Percentiles rank a stretch among this genome's conserved stretches.
phyloP scores from a whole-genome alignment of 2,888 invertebrate genomes.

The Drosophila helvetica region DNA sequence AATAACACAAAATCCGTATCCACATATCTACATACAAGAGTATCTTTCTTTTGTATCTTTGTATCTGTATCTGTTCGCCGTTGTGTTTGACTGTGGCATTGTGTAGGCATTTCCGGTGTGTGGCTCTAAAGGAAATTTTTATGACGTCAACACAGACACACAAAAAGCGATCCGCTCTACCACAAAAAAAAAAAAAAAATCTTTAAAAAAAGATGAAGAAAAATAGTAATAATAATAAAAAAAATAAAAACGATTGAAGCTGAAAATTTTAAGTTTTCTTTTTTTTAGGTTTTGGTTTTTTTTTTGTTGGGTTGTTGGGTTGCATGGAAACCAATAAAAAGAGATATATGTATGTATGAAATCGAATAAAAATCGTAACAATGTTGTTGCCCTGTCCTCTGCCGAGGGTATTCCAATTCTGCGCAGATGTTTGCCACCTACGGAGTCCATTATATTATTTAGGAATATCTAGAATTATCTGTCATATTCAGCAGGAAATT shows the following conservation, averaged over 20 bases:
- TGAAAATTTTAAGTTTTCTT: constrained; percentile 41
- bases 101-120: constrained; percentile 70
- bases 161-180: constrained; percentile 35
- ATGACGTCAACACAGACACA: constrained; percentile 64
- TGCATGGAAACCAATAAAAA: constrained; percentile 51
- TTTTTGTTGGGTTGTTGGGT: constrained; percentile 21
- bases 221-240: constrained; percentile 39
- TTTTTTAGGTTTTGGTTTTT: constrained; percentile 23
- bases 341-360: constrained; percentile 13
- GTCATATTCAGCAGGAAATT: no score
- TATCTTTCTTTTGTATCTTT: constrained; percentile 18
- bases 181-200: constrained; percentile 4
- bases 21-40: constrained; percentile 20
- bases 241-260: constrained; percentile 22
- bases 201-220: constrained; percentile 1
- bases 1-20: constrained; percentile 41
- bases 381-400: constrained; percentile 21
- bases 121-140: constrained; percentile 67
- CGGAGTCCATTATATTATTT: not conserved
- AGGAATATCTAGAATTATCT: no score
- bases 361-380: constrained; percentile 52
- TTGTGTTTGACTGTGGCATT: constrained; percentile 47
- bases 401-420: not conserved
- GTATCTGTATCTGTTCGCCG: constrained; percentile 36
- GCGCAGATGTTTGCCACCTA: not conserved